phyloP scores from a whole-genome alignment of 2,113 vertebrate species.

The Rynchops niger region DNA sequence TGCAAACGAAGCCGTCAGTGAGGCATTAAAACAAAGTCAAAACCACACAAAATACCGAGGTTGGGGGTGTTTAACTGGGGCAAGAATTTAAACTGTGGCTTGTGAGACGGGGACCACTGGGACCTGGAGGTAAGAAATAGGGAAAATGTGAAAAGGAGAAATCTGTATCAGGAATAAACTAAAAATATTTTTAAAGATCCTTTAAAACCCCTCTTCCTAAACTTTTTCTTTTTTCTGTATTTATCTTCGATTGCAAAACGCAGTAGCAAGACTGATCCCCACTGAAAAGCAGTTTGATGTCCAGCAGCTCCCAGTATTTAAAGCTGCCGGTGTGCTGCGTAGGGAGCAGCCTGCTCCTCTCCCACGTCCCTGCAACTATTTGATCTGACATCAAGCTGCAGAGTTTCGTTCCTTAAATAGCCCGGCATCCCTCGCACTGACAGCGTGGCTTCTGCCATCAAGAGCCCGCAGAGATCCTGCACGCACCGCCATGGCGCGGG shows the following conservation, averaged over 20 bases:
- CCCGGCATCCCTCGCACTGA: neutral
- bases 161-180: neutral
- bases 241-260: neutral
- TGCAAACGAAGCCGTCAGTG: neutral
- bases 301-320: neutral
- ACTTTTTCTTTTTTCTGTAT: neutral
- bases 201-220: neutral
- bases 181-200: neutral
- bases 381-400: neutral
- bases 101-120: neutral
- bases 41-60: neutral
- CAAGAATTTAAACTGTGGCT: neutral
- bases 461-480: neutral
- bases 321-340: neutral
- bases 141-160: neutral
- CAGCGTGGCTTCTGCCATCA: neutral
- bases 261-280: neutral
- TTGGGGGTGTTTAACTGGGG: neutral
- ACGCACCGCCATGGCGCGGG: rapidly evolving
- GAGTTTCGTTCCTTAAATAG: neutral
- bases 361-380: neutral
- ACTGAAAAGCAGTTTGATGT: neutral
- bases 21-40: neutral
- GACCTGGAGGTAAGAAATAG: neutral
- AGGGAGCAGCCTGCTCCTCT: neutral